Evolutionary conservation across 1,140 invertebrate species (phyloP).

Genomic region (Macrocentrus cingulum): DNA sequence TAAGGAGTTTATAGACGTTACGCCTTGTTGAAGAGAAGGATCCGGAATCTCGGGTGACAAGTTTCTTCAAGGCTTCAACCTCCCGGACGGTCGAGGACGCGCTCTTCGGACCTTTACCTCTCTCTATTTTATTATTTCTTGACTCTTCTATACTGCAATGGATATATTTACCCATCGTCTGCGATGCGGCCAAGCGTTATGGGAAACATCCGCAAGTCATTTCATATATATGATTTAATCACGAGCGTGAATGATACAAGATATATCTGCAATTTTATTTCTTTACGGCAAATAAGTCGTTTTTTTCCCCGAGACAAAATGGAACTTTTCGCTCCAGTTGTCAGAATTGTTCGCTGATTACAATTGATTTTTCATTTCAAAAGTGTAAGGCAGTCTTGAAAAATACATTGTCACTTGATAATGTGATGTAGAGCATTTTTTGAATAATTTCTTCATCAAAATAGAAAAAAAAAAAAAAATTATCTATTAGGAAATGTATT

Average conservation of each 20-base stretch:
- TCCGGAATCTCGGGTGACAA: slow-evolving; percentile 28
- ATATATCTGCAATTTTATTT: no score
- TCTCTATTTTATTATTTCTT: background rate
- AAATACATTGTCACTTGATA: no score
- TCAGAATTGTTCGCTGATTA: slow-evolving; percentile 19
- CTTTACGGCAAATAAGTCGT: no score
- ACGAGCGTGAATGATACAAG: no score
- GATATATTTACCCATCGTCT: background rate
- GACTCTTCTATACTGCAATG: background rate
- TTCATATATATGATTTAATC: background rate
- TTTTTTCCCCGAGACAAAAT: slow-evolving; percentile 12
- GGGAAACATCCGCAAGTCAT: slow-evolving; percentile 3
- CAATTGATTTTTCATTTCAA: slow-evolving; percentile 6
- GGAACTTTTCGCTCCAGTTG: slow-evolving; percentile 24
- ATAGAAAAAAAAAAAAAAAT: background rate
- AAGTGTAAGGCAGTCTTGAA: no score
- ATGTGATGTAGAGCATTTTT: no score
- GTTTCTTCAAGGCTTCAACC: slow-evolving; percentile 24
- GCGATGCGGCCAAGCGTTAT: background rate
- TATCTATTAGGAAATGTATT: no score
- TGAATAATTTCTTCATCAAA: background rate
- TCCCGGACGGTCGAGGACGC: slow-evolving; percentile 17
- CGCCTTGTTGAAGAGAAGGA: slow-evolving; percentile 20
- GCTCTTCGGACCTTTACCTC: background rate
- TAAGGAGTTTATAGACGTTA: no score